Conservation (phyloP, 2,113 vertebrate genomes). For the Varanus komodoensis region DNA sequence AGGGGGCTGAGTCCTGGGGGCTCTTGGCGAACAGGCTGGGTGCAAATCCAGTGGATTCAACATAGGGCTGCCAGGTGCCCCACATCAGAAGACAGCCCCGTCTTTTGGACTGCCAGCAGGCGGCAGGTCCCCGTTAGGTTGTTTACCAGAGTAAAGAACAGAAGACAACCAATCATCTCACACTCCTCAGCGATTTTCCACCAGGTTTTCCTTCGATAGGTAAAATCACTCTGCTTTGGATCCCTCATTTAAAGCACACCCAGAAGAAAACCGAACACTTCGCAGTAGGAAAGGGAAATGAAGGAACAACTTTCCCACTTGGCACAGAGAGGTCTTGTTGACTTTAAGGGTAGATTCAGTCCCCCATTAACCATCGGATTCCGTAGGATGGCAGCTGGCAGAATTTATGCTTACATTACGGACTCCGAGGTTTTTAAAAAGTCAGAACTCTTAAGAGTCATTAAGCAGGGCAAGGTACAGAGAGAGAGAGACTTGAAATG, state of each 20-base stretch:
- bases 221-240: conserved; percentile 9
- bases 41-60: too few relatives aligned
- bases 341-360: not conserved
- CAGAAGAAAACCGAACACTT: not conserved
- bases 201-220: not conserved
- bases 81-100: too few relatives aligned
- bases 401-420: too few relatives aligned
- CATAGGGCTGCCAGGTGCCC: too few relatives aligned
- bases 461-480: not conserved
- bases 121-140: too few relatives aligned
- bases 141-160: not conserved
- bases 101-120: too few relatives aligned
- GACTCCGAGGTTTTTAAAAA: not conserved
- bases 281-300: not conserved
- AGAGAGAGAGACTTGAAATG: not conserved
- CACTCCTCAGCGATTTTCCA: not conserved
- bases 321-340: not conserved
- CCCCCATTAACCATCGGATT: not conserved
- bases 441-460: not conserved
- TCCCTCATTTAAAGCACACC: not conserved
- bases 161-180: not conserved
- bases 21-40: too few relatives aligned
- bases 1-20: too few relatives aligned
- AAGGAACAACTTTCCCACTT: not conserved
- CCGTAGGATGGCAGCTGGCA: not conserved